phyloP scores from a whole-genome alignment of 64 coral and sea anemone species.

The Exaiptasia diaphana region DNA sequence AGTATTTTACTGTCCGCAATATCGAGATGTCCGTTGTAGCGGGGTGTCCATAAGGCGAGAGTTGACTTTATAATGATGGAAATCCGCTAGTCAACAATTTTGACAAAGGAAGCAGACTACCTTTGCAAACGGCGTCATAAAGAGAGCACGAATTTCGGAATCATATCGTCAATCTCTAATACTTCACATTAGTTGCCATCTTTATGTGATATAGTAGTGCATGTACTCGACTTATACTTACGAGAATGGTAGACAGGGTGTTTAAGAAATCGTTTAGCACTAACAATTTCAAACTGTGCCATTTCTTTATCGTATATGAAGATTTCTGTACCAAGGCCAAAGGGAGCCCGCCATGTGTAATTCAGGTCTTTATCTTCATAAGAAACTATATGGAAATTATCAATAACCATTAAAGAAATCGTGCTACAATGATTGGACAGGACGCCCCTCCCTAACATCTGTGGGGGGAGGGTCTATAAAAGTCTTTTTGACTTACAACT shows the following conservation, averaged over 20 bases:
- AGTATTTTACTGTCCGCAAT: no score
- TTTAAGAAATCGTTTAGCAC: constrained; percentile 65
- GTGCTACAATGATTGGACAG: neutral
- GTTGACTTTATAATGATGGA: no score
- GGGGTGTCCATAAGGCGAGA: no score
- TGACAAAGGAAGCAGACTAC: no score
- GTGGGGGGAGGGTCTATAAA: neutral
- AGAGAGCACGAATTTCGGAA: no score
- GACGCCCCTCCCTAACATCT: neutral
- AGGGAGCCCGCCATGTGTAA: constrained; percentile 38
- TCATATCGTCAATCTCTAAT: no score
- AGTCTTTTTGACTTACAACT: constrained; percentile 71
- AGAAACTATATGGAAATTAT: constrained; percentile 43
- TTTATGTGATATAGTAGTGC: neutral
- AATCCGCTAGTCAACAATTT: no score
- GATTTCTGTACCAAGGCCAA: constrained; percentile 65
- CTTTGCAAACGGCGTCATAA: no score
- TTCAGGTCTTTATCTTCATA: constrained; percentile 70
- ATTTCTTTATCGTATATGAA: constrained; percentile 84
- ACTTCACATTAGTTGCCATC: neutral
- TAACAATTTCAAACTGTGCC: constrained; percentile 86
- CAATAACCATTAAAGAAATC: neutral
- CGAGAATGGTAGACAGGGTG: constrained; percentile 73
- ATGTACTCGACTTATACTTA: no score
- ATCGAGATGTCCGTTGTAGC: no score